These are phyloP conservation scores for Elysia chlorotica DNA, from an alignment of 1,140 invertebrate species.

Conservation along the genomic window DNA sequence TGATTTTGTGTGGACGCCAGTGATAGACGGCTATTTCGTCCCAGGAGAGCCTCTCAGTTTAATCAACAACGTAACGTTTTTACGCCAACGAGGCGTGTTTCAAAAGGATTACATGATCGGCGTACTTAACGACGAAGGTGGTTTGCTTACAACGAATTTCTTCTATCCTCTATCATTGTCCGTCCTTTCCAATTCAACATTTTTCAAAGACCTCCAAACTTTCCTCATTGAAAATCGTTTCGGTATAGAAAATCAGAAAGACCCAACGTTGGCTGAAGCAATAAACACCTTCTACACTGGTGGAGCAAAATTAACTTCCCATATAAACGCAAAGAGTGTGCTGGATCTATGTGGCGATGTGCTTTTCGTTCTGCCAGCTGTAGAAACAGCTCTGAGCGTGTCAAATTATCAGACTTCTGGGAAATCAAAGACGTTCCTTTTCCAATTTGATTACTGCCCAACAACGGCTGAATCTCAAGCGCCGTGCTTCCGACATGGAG, in stretches of 20 bases:
- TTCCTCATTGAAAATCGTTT: background rate
- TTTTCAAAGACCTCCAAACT: background rate
- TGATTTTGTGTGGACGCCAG: constrained; percentile 17
- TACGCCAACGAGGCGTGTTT: background rate
- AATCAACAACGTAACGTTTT: background rate
- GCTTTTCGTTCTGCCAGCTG: constrained; percentile 1
- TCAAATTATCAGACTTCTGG: background rate
- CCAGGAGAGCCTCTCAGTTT: constrained; percentile 11
- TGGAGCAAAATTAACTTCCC: background rate
- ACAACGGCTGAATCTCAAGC: background rate
- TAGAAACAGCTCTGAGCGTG: constrained; percentile 2
- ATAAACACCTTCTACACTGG: constrained; percentile 10
- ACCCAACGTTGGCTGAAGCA: background rate
- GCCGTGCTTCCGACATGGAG: background rate
- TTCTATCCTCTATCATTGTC: background rate
- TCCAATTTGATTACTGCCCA: constrained; percentile 17
- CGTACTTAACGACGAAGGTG: constrained; percentile 8
- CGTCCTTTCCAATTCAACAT: background rate
- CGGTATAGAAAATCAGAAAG: background rate
- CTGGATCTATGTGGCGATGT: constrained; percentile 2
- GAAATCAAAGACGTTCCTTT: background rate
- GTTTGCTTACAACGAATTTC: constrained; percentile 1
- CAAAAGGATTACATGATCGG: constrained; percentile 18
- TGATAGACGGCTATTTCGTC: constrained; percentile 1
- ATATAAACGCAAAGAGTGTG: background rate